These are phyloP conservation scores for Chrysolina haemoptera DNA, from an alignment of 2,888 invertebrate genomes.

Conservation along the genomic window DNA sequence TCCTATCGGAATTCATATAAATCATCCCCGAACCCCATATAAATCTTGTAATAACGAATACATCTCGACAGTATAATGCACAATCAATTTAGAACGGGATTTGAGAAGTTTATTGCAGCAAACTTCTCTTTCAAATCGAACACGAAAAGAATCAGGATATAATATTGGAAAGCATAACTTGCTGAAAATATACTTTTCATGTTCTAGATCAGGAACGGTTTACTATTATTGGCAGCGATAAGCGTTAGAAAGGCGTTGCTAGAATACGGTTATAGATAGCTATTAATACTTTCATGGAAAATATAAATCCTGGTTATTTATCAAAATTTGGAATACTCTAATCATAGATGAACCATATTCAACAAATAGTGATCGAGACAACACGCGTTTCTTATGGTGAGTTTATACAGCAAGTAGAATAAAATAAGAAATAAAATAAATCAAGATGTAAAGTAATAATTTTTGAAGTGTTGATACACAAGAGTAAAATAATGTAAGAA, in stretches of 20 bases:
- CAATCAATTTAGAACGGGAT: constrained; percentile 38
- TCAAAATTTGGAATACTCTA: no score
- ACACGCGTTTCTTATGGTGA: no score
- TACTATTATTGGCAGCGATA: background rate
- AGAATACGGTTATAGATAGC: background rate
- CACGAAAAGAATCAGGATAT: constrained; percentile 34
- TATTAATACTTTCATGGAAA: background rate
- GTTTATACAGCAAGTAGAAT: no score
- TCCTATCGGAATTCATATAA: constrained; percentile 27
- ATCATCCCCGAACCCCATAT: constrained; percentile 21
- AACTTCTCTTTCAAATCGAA: constrained; percentile 42
- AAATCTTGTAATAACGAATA: constrained; percentile 33
- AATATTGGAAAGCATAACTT: constrained; percentile 35
- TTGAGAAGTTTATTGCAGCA: constrained; percentile 34
- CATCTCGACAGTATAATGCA: constrained; percentile 38
- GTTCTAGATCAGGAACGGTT: constrained; percentile 11
- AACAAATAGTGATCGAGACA: no score
- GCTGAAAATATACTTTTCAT: constrained; percentile 40
- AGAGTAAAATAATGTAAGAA: no score
- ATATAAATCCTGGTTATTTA: background rate
- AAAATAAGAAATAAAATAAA: no score
- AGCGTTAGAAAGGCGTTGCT: background rate
- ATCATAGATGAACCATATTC: no score
- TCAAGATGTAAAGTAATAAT: no score
- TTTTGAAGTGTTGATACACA: no score